phyloP scores from a whole-genome alignment of 2,797 vertebrate species.

The Diplodus sargus region DNA sequence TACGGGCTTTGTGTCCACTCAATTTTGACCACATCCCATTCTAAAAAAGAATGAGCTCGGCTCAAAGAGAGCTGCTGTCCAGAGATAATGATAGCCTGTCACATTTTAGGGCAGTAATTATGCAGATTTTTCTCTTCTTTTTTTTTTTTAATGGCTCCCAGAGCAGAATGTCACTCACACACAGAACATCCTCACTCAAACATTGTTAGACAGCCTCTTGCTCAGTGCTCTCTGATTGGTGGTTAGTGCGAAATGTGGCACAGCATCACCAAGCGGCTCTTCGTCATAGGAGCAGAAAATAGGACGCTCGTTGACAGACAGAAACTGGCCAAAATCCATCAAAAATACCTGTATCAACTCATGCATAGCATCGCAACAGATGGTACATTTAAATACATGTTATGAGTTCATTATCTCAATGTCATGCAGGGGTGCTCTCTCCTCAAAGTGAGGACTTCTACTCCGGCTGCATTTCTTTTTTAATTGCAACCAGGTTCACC shows the following conservation, averaged over 20 bases:
- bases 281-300: conserved; percentile 17
- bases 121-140: conserved; percentile 56
- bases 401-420: conserved; percentile 67
- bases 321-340: conserved; percentile 40
- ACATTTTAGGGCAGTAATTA: conserved; percentile 65
- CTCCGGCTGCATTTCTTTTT: conserved; percentile 26
- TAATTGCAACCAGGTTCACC: conserved; percentile 20
- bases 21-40: conserved; percentile 55
- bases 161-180: conserved; percentile 52
- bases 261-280: conserved; percentile 15
- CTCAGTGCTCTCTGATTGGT: conserved; percentile 38
- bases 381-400: conserved; percentile 63
- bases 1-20: conserved; percentile 57
- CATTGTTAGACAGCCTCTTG: conserved; percentile 38
- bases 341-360: conserved; percentile 43
- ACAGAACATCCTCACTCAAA: conserved; percentile 46
- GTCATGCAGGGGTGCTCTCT: conserved; percentile 51
- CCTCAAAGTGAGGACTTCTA: conserved; percentile 38
- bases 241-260: conserved; percentile 23
- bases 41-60: conserved; percentile 36
- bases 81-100: conserved; percentile 68
- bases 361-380: conserved; percentile 55
- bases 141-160: conserved; percentile 38
- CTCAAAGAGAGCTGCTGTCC: conserved; percentile 58
- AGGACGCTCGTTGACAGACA: conserved; percentile 13